A percentile compares a stretch with the other conserved stretches of the same genome.
Evolutionary conservation across 2,888 invertebrate genomes (phyloP).

Genomic region (Yponomeuta cagnagella): DNA sequence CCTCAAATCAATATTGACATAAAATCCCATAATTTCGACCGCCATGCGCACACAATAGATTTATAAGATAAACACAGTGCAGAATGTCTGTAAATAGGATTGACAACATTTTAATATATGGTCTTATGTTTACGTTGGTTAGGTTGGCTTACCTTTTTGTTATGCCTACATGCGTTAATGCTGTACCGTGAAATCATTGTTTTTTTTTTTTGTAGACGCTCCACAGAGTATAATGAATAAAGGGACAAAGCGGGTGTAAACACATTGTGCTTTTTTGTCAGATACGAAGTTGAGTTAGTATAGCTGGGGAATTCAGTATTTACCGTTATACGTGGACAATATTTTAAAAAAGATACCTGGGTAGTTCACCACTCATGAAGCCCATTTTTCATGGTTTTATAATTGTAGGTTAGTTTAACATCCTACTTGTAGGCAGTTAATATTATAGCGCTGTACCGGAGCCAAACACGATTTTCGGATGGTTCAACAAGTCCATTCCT

Average conservation of each 20-base stretch:
- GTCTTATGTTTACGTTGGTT: conserved; percentile 58
- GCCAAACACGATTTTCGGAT: too few relatives aligned
- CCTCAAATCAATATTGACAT: conserved; percentile 67
- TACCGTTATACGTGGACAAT: conserved; percentile 26
- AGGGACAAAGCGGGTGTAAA: conserved; percentile 61
- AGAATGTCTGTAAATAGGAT: conserved; percentile 74
- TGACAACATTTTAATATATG: conserved; percentile 75
- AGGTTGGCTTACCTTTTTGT: conserved; percentile 63
- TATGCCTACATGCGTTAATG: conserved; percentile 74
- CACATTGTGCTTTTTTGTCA: conserved; percentile 49
- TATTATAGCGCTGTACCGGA: too few relatives aligned
- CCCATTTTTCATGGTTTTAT: too few relatives aligned
- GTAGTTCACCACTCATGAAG: too few relatives aligned
- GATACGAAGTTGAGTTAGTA: conserved; percentile 49
- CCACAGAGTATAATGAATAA: conserved; percentile 69
- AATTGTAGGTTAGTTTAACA: too few relatives aligned
- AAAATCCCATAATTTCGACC: conserved; percentile 73
- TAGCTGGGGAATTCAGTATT: conserved; percentile 55
- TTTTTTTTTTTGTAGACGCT: conserved; percentile 68
- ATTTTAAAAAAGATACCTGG: too few relatives aligned
- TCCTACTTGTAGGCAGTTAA: too few relatives aligned
- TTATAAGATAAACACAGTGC: conserved; percentile 74
- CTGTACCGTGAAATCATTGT: conserved; percentile 74
- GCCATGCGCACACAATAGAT: conserved; percentile 70
- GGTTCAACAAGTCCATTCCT: too few relatives aligned